A percentile compares a stretch with the other conserved stretches of the same genome.
Evolutionary conservation across 2,888 invertebrate species (phyloP).

Genomic region (Caenorhabditis uteleia): DNA sequence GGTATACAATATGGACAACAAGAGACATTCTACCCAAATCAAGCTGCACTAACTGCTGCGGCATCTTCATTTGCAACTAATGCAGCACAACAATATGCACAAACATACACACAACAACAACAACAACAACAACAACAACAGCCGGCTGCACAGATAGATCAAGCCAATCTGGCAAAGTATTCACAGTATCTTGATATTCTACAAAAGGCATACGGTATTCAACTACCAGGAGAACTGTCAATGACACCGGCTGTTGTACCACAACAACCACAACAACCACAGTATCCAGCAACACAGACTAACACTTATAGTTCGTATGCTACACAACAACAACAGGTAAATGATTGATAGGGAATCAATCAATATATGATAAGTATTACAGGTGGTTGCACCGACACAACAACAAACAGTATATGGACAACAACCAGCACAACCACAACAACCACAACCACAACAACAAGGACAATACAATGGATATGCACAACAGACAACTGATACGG

Average conservation of each 20-base stretch:
- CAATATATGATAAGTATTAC: too few species aligned
- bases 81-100: constrained; percentile 45
- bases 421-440: constrained; percentile 10
- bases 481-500: constrained; percentile 5
- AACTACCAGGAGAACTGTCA: constrained; percentile 48
- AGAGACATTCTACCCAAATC: constrained; percentile 21
- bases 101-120: constrained; percentile 26
- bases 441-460: constrained; percentile 3
- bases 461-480: too few species aligned
- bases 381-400: background rate
- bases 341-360: too few species aligned
- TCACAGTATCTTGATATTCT: constrained; percentile 60
- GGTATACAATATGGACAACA: constrained; percentile 32
- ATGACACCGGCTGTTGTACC: constrained; percentile 14
- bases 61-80: constrained; percentile 37
- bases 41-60: constrained; percentile 42
- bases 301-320: constrained; percentile 7
- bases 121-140: constrained; percentile 2
- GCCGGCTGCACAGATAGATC: constrained; percentile 50
- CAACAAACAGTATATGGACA: constrained; percentile 9
- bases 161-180: constrained; percentile 58
- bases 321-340: constrained; percentile 1
- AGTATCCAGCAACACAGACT: constrained; percentile 5
- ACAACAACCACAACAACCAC: constrained; percentile 7
- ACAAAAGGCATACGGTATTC: constrained; percentile 57